A percentile compares a stretch with the other conserved stretches of the same genome.
Conservation (phyloP, 64 coral and sea anemone species). For the Platygyra sinensis region DNA sequence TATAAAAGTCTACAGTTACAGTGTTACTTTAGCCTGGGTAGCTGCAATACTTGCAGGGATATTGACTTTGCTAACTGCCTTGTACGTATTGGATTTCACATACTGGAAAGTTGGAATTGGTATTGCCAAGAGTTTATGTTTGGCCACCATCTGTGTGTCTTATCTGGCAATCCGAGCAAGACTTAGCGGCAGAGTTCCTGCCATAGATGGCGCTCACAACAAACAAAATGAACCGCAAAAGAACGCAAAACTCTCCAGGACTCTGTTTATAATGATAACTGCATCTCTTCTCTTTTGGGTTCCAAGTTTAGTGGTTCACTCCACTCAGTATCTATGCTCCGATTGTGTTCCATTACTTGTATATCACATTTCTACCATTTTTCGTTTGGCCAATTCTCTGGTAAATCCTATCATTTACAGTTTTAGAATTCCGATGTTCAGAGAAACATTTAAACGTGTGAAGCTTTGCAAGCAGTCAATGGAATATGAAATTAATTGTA, state of each 20-base stretch:
- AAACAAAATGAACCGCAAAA: too few relatives aligned
- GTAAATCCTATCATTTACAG: neutral
- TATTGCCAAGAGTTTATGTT: too few relatives aligned
- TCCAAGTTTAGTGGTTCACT: neutral
- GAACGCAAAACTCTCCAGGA: neutral
- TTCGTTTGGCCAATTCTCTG: neutral
- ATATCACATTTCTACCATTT: neutral
- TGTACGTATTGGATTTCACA: neutral
- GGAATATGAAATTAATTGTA: too few relatives aligned
- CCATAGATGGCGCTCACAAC: neutral
- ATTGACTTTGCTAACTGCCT: too few relatives aligned
- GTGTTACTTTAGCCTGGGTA: neutral
- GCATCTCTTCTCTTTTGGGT: conserved; percentile 1
- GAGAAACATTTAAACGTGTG: too few relatives aligned
- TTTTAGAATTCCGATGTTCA: neutral
- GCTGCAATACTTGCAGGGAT: neutral
- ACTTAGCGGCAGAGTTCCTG: neutral
- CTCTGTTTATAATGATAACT: neutral
- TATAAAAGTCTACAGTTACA: neutral
- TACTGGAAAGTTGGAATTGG: neutral
- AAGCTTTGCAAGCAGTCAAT: too few relatives aligned
- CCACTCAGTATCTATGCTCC: neutral
- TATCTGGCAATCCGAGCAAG: neutral
- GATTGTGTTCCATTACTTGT: neutral
- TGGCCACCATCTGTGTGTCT: too few relatives aligned